phyloP scores from a whole-genome alignment of 2,888 invertebrate species.

The Corbicula japonica region DNA sequence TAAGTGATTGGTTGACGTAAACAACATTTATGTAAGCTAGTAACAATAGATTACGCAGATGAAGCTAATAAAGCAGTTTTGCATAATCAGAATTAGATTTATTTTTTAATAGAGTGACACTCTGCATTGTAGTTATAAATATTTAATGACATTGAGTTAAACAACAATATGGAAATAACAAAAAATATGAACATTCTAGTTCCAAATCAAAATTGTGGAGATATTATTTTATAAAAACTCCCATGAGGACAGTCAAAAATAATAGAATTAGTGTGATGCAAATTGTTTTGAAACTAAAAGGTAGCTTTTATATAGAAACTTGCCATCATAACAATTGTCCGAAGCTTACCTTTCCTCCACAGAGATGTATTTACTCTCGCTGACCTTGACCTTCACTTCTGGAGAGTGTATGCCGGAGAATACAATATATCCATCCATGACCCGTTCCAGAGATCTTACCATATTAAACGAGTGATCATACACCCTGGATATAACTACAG shows the following conservation, averaged over 20 bases:
- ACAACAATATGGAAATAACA: too few relatives aligned
- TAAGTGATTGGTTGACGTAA: neutral
- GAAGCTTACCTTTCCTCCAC: neutral
- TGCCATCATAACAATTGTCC: too few relatives aligned
- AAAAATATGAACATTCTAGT: too few relatives aligned
- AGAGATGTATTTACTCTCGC: conserved; percentile 41
- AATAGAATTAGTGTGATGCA: neutral
- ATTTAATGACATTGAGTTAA: too few relatives aligned
- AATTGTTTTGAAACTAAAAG: too few relatives aligned
- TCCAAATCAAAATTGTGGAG: too few relatives aligned
- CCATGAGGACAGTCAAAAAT: neutral
- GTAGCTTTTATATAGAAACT: too few relatives aligned
- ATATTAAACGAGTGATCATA: conserved; percentile 34
- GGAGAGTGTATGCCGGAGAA: conserved; percentile 54
- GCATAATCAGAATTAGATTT: too few relatives aligned
- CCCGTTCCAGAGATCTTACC: conserved; percentile 51
- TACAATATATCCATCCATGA: conserved; percentile 55
- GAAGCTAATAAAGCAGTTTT: neutral
- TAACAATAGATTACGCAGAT: neutral
- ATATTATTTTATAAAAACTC: too few relatives aligned
- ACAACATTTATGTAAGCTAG: neutral
- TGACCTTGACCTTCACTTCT: conserved; percentile 45
- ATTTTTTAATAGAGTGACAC: too few relatives aligned
- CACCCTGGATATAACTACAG: conserved; percentile 55
- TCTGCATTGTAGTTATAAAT: too few relatives aligned